Conservation (phyloP, 2,888 invertebrate genomes). For the Pristionchus arcanus region DNA sequence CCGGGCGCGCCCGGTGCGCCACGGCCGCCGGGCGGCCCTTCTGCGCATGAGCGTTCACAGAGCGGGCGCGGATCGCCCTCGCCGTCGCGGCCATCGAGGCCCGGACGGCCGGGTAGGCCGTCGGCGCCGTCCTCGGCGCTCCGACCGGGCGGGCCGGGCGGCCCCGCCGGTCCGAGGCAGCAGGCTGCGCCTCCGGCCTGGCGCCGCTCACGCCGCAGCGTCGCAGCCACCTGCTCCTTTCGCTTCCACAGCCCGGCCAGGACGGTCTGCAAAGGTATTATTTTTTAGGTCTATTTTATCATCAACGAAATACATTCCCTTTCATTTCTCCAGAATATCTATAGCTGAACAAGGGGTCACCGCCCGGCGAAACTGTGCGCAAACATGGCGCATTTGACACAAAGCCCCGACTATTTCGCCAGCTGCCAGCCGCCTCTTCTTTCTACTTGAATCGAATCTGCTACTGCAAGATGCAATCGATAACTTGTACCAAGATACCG, state of each 20-base stretch:
- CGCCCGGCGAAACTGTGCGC: not conserved
- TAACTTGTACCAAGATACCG: not conserved
- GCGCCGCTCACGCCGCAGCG: constrained; percentile 21
- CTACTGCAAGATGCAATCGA: not conserved
- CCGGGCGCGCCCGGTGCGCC: constrained; percentile 34
- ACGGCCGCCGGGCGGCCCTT: constrained; percentile 42
- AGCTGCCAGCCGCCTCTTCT: not conserved
- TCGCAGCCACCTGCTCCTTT: constrained; percentile 42
- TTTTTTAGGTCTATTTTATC: not conserved
- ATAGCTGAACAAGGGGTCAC: not conserved
- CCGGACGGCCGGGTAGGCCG: constrained; percentile 53
- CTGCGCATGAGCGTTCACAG: constrained; percentile 43
- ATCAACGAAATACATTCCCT: not conserved
- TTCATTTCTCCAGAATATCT: not conserved
- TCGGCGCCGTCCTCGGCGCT: constrained; percentile 52
- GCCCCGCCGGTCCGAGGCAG: constrained; percentile 49
- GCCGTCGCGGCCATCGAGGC: constrained; percentile 48
- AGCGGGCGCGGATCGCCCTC: constrained; percentile 52
- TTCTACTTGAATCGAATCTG: not conserved
- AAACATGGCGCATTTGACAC: constrained; percentile 1
- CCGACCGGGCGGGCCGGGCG: constrained; percentile 41
- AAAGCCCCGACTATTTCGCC: not conserved
- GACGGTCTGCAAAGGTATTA: constrained; percentile 34
- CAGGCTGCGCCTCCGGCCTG: constrained; percentile 21
- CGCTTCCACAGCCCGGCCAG: constrained; percentile 51